Conservation (phyloP, 2,797 vertebrate species). For the Okamejei kenojei region DNA sequence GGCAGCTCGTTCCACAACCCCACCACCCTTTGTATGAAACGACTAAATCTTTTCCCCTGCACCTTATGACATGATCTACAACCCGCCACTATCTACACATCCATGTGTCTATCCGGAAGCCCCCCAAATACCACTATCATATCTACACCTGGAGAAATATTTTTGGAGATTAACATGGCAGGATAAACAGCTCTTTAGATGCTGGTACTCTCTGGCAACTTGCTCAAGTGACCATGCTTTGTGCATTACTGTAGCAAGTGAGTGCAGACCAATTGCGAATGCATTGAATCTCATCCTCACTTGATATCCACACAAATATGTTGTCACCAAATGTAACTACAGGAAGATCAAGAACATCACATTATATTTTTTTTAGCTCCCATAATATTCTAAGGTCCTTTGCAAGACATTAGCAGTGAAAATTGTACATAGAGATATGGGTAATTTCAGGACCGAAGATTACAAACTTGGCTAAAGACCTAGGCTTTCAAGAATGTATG, state of each 20-base stretch:
- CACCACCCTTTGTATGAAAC: no score
- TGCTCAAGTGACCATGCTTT: conserved; percentile 7
- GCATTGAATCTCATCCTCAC: background rate
- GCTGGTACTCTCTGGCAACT: background rate
- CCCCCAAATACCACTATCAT: no score
- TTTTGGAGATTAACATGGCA: no score
- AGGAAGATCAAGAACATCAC: conserved; percentile 13
- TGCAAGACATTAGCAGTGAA: background rate
- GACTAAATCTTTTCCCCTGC: no score
- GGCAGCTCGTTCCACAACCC: no score
- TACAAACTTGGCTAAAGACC: background rate
- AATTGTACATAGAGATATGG: no score
- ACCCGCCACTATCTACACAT: no score
- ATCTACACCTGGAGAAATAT: no score
- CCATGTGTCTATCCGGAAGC: no score
- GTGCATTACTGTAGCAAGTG: background rate
- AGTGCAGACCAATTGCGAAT: background rate
- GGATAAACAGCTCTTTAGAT: background rate
- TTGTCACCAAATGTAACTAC: no score
- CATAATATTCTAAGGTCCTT: background rate
- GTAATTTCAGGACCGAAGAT: background rate
- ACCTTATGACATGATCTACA: background rate
- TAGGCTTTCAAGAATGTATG: background rate
- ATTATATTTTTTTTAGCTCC: background rate
- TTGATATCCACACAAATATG: background rate